Evolutionary conservation across 2,888 invertebrate genomes (phyloP).

Genomic region (Drosophila anomalata): DNA sequence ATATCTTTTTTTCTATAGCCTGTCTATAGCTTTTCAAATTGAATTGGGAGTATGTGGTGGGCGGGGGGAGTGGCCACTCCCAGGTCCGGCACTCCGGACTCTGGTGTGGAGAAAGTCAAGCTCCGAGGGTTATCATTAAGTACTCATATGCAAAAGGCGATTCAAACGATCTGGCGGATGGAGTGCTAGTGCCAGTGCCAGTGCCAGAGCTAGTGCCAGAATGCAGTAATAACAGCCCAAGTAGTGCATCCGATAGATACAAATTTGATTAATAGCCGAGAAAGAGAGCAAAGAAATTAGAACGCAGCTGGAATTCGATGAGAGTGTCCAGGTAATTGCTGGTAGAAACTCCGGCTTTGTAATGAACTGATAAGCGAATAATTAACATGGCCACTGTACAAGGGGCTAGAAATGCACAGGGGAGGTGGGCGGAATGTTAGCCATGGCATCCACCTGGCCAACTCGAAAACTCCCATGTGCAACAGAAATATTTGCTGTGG

Average conservation of each 20-base stretch:
- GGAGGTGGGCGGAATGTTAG: neutral
- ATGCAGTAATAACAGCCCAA: slow-evolving; percentile 55
- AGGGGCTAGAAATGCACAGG: neutral
- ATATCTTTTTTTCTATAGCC: slow-evolving; percentile 13
- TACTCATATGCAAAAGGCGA: slow-evolving; percentile 51
- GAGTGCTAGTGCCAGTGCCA: slow-evolving; percentile 14
- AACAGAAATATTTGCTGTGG: slow-evolving; percentile 37
- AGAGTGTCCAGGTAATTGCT: slow-evolving; percentile 24
- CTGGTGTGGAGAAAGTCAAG: slow-evolving; percentile 57
- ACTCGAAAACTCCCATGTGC: slow-evolving; percentile 23
- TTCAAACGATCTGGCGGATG: slow-evolving; percentile 7
- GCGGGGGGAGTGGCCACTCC: slow-evolving; percentile 21
- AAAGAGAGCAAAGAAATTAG: slow-evolving; percentile 41
- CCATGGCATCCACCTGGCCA: slow-evolving; percentile 39
- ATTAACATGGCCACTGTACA: slow-evolving; percentile 55
- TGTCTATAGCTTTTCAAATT: slow-evolving; percentile 32
- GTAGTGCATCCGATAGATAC: slow-evolving; percentile 55
- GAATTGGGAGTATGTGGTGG: neutral
- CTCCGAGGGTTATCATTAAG: slow-evolving; percentile 58
- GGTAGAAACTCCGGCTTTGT: slow-evolving; percentile 43
- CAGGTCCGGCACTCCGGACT: neutral
- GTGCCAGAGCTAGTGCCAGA: slow-evolving; percentile 3
- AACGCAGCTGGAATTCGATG: slow-evolving; percentile 37
- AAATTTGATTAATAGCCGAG: slow-evolving; percentile 61
- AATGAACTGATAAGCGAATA: slow-evolving; percentile 78